Conservation (phyloP, 2,113 vertebrate genomes). For the Gasterosteus aculeatus region DNA sequence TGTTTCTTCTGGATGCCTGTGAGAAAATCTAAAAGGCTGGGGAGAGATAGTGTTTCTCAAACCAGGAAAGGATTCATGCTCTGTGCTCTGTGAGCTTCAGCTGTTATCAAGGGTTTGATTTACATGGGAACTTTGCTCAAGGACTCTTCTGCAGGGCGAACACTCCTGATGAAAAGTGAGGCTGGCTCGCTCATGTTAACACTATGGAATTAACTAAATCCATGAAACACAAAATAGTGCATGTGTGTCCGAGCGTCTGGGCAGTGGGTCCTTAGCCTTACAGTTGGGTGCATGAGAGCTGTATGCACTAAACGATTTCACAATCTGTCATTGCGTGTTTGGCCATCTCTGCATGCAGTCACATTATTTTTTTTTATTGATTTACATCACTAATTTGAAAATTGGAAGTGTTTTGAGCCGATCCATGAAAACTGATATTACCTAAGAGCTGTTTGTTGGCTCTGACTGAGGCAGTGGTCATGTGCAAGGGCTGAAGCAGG, state of each 20-base stretch:
- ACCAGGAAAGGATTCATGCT: conserved; percentile 22
- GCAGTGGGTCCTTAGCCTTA: background rate
- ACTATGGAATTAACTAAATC: background rate
- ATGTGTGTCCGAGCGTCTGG: background rate
- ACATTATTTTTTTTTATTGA: conserved; percentile 34
- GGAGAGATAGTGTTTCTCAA: conserved; percentile 44
- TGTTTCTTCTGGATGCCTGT: conserved; percentile 67
- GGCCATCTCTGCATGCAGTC: background rate
- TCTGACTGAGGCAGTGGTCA: conserved; percentile 20
- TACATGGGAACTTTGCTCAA: conserved; percentile 44
- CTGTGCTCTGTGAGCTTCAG: conserved; percentile 39
- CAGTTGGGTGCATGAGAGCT: conserved; percentile 1
- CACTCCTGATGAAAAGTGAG: conserved; percentile 14
- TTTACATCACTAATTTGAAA: conserved; percentile 30
- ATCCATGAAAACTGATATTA: conserved; percentile 40
- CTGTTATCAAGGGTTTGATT: conserved; percentile 50
- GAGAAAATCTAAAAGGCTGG: conserved; percentile 64
- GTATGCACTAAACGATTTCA: conserved; percentile 7
- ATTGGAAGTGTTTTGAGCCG: conserved; percentile 25
- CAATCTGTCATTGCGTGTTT: conserved; percentile 13
- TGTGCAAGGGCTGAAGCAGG: background rate
- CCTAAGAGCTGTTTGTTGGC: conserved; percentile 21
- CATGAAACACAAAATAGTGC: background rate
- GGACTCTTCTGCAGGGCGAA: conserved; percentile 45
- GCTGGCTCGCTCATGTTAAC: conserved; percentile 16